phyloP scores from a whole-genome alignment of 64 coral and sea anemone genomes.

The Trachythela sp. region DNA sequence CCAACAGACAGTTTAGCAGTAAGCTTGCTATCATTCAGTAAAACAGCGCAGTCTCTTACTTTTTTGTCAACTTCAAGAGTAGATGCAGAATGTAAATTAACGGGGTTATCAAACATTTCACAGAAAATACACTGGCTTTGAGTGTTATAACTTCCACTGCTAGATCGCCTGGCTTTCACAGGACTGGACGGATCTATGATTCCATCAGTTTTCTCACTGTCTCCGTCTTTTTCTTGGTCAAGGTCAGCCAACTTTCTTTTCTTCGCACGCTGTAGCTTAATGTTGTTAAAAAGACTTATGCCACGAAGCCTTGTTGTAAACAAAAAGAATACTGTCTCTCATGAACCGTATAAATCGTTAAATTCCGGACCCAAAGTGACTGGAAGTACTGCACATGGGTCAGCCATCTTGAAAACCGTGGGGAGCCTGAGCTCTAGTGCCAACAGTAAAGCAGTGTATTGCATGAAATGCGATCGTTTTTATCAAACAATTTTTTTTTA shows the following conservation, averaged over 20 bases:
- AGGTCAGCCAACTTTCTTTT: constrained; percentile 26
- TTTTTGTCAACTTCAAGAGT: constrained; percentile 41
- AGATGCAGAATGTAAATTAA: constrained; percentile 29
- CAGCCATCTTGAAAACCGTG: no score
- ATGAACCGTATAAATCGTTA: no score
- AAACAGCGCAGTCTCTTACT: constrained; percentile 35
- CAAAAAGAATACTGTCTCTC: no score
- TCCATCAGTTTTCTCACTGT: neutral
- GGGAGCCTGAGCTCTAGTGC: no score
- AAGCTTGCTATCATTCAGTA: constrained; percentile 12
- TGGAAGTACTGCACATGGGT: no score
- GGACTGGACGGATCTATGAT: neutral
- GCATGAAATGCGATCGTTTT: no score
- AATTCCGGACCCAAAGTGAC: no score
- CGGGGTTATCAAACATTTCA: neutral
- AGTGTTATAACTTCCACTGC: neutral
- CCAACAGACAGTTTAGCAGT: neutral
- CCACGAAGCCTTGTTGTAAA: constrained; percentile 38
- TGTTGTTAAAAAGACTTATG: constrained; percentile 60
- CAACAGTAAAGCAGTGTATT: no score
- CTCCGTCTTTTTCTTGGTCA: neutral
- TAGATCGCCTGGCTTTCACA: neutral
- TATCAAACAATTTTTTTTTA: no score
- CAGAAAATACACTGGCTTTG: constrained; percentile 49
- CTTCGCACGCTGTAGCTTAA: constrained; percentile 34